A percentile compares a stretch with the other conserved stretches of the same genome.
Evolutionary conservation across 2,113 vertebrate species (phyloP).

Genomic region (Callocephalon fimbriatum): DNA sequence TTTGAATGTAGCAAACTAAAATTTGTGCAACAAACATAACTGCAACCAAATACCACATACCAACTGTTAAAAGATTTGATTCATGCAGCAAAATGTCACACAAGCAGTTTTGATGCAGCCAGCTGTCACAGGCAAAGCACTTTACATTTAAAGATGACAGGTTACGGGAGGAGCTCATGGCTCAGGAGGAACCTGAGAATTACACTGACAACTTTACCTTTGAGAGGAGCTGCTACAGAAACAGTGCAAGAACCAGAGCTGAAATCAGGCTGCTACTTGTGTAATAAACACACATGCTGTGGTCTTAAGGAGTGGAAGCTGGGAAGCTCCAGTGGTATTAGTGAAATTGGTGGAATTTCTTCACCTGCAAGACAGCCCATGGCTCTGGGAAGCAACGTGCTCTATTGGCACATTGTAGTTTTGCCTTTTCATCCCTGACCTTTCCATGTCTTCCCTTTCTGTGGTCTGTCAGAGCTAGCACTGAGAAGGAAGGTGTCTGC

Average conservation of each 20-base stretch:
- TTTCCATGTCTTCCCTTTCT: background rate
- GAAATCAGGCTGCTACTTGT: background rate
- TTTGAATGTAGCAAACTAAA: background rate
- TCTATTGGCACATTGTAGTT: rapidly evolving
- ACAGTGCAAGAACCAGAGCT: background rate
- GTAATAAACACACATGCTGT: background rate
- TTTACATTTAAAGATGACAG: background rate
- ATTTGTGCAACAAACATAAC: background rate
- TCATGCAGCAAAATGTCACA: background rate
- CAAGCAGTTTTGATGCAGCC: background rate
- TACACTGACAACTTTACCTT: background rate
- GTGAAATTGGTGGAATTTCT: background rate
- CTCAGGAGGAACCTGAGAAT: background rate
- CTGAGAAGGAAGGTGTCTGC: background rate
- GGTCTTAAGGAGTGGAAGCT: background rate
- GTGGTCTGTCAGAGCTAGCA: rapidly evolving
- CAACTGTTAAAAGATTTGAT: background rate
- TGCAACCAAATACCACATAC: background rate
- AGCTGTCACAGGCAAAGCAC: background rate
- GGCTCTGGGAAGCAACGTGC: rapidly evolving
- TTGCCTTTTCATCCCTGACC: background rate
- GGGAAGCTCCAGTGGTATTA: background rate
- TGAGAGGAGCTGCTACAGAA: background rate
- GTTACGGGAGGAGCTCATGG: rapidly evolving
- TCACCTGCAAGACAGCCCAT: background rate